Evolutionary conservation across 2,888 invertebrate species (phyloP), one percentile per base, ranked within the genome.

Genomic region (Cosmia pyralina): DNA sequence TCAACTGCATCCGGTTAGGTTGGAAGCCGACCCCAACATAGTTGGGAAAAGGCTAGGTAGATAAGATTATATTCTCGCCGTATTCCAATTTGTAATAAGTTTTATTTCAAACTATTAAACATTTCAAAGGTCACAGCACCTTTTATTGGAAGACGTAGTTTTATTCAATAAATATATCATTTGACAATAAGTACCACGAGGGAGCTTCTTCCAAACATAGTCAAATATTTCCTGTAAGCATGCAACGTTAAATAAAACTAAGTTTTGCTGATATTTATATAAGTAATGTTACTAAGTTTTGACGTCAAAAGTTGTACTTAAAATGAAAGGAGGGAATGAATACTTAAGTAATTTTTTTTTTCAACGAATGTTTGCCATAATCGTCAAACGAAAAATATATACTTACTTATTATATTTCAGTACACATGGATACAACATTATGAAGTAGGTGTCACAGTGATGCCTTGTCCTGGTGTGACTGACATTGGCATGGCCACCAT

Each of bases 161-260:
- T 52, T 34, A 53, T 62, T 78, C 15, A 78, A 72, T 69, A 72
- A 68, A 82, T 82, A 57, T 38, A 53, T 59, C 50, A 59, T 75
- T 50, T 22, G 19, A 60, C 34, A 57, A 46, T 69, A 62, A 50
- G 19, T 13, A 19, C 17, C 4, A 10, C 38, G 48, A 41, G 38
- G 19, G 62, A 52, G 46, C 66, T 57, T 34, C 52, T 55, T 19
- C 17, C 38, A 50, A 65, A 69, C 57, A 34, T 62, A 72, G 19
- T 62, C 34, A 28, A 72, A 71, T 72, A 79, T 79, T 53, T 72
- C 82, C 72, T 62, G 53, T 66, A n/a, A 72, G 22, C 79, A 80
- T 82, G 79, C 79, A 66, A 79, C n/a, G 17, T 22, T 58, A 15
- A 55, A 64, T 53, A 68, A 57, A 38, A 72, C 19, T 57, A 28